phyloP scores from a whole-genome alignment of 2,888 invertebrate genomes.

The Sinotaia quadrata region DNA sequence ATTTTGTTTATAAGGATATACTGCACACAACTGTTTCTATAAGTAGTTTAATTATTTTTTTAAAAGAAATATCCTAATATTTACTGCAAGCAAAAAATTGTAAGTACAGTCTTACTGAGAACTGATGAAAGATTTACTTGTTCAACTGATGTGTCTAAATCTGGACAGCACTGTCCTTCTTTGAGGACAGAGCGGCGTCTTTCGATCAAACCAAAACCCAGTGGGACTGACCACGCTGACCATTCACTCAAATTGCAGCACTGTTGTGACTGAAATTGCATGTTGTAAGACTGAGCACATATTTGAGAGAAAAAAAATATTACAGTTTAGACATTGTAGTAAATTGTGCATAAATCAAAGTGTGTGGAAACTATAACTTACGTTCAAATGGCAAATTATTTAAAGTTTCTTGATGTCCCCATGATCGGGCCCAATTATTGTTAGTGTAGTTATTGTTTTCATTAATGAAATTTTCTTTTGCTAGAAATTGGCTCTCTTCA shows the following conservation, averaged over 20 bases:
- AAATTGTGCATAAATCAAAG: no score
- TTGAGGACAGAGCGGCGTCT: slow-evolving; percentile 11
- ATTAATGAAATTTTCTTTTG: no score
- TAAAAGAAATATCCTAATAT: background rate
- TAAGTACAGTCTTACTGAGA: slow-evolving; percentile 14
- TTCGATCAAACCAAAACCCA: slow-evolving; percentile 24
- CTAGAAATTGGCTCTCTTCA: no score
- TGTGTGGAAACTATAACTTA: no score
- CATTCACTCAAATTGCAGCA: slow-evolving; percentile 27
- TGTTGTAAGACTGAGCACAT: no score
- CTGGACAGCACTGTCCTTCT: slow-evolving; percentile 28
- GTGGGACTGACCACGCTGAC: slow-evolving; percentile 22
- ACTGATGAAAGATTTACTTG: slow-evolving; percentile 21
- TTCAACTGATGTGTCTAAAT: slow-evolving; percentile 20
- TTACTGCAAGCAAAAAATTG: background rate
- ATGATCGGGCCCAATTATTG: no score
- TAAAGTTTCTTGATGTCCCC: no score
- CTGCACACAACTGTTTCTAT: background rate
- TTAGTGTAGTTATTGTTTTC: no score
- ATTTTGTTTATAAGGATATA: background rate
- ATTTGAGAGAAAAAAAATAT: no score
- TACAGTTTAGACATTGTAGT: no score
- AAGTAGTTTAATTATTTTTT: background rate
- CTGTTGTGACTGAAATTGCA: no score
- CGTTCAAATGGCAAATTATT: no score